Percentiles rank a stretch among this genome's conserved stretches.
phyloP scores from a whole-genome alignment of 1,140 invertebrate species.

The Leptonema lineaticorne region DNA sequence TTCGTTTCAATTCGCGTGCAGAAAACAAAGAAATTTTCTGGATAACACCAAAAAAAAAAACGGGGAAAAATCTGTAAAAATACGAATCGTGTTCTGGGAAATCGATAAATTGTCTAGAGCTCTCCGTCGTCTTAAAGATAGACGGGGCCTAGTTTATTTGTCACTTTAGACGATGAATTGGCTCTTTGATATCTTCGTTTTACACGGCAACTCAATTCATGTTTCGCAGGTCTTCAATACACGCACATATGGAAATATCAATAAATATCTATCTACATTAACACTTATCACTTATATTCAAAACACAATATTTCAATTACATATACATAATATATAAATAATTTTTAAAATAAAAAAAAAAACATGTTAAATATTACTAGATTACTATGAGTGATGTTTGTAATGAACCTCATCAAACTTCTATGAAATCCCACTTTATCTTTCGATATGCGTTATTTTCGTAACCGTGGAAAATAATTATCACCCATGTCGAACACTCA shows the following conservation, averaged over 20 bases:
- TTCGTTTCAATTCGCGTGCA: too few species aligned
- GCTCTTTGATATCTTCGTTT: slow-evolving; percentile 26
- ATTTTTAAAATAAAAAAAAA: background rate
- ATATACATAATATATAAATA: too few species aligned
- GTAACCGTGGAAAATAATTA: background rate
- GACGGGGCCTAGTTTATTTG: slow-evolving; percentile 23
- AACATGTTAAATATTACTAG: background rate
- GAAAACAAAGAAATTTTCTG: too few species aligned
- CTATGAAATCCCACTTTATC: background rate
- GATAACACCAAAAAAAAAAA: too few species aligned
- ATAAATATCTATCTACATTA: background rate
- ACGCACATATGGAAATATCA: background rate
- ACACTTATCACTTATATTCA: background rate
- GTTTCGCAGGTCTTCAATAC: slow-evolving; percentile 3
- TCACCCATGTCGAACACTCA: background rate
- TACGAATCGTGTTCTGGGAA: background rate
- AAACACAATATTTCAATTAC: too few species aligned
- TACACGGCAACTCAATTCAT: slow-evolving; percentile 22
- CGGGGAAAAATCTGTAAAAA: background rate
- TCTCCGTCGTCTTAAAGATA: background rate
- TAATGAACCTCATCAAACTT: too few species aligned
- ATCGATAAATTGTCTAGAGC: slow-evolving; percentile 11
- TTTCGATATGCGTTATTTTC: too few species aligned
- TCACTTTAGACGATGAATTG: slow-evolving; percentile 25
- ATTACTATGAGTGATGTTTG: background rate